Conservation (phyloP, 2,888 invertebrate species). For the Aphidoletes aphidimyza region DNA sequence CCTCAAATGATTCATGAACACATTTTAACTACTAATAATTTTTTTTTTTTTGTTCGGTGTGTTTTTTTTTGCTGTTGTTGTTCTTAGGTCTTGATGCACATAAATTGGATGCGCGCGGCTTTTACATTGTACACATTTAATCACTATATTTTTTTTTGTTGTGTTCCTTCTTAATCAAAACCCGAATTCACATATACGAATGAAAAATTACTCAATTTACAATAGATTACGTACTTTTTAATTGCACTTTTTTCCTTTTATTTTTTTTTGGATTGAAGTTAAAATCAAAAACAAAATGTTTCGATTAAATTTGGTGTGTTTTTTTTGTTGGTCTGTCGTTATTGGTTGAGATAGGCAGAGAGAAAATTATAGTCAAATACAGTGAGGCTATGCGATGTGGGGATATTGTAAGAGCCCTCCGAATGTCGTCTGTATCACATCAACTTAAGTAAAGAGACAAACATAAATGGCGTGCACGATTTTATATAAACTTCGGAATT, state of each 20-base stretch:
- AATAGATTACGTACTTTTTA: background rate
- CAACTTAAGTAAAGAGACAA: constrained; percentile 53
- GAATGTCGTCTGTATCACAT: constrained; percentile 44
- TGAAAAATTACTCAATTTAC: background rate
- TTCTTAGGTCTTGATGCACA: background rate
- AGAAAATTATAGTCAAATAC: background rate
- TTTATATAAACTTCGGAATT: constrained; percentile 45
- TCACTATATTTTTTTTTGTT: background rate
- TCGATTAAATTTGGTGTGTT: background rate
- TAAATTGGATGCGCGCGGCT: constrained; percentile 30
- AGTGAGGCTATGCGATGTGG: background rate
- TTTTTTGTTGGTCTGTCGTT: background rate
- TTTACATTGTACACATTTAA: background rate
- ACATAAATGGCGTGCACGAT: constrained; percentile 44
- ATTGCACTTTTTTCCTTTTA: constrained; percentile 22
- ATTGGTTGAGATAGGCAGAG: background rate
- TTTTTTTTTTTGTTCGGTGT: background rate
- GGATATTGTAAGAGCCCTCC: too few relatives aligned
- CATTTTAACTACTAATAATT: background rate
- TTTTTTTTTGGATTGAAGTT: background rate
- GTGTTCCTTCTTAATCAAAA: background rate
- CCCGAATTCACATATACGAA: too few relatives aligned
- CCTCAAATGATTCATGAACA: constrained; percentile 10
- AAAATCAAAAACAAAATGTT: background rate
- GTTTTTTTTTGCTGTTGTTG: background rate